Evolutionary conservation across 2,888 invertebrate species (phyloP).

Genomic region (Limnephilus lunatus): DNA sequence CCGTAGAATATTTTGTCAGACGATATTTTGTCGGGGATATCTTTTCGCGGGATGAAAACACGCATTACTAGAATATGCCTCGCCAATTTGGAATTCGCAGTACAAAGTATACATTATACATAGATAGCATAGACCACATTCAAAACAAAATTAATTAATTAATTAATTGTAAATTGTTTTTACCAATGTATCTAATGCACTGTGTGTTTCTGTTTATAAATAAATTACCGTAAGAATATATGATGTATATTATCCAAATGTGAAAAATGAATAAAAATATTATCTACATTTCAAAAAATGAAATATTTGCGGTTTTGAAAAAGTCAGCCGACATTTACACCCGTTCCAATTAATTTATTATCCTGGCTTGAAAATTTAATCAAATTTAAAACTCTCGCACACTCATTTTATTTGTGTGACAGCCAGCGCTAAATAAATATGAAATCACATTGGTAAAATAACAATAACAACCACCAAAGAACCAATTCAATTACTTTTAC

Average conservation of each 20-base stretch:
- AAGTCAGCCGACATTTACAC: neutral
- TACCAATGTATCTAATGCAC: no score
- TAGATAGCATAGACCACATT: no score
- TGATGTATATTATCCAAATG: neutral
- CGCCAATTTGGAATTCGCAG: no score
- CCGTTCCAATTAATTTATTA: constrained; percentile 11
- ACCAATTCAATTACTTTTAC: neutral
- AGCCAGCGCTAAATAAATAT: neutral
- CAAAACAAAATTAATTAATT: no score
- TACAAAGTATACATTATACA: no score
- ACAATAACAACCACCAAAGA: neutral
- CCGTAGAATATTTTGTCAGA: no score
- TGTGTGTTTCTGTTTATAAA: no score
- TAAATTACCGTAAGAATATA: neutral
- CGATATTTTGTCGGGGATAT: no score
- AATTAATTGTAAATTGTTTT: no score
- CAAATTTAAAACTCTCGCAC: neutral
- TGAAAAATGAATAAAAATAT: neutral
- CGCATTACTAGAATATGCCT: no score
- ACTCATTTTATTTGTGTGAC: neutral
- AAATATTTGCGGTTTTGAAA: neutral
- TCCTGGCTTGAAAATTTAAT: neutral
- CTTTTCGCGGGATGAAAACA: no score
- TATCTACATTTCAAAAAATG: neutral
- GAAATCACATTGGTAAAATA: neutral